Conservation (phyloP, 1,140 invertebrate species). For the Asbolus verrucosus region DNA sequence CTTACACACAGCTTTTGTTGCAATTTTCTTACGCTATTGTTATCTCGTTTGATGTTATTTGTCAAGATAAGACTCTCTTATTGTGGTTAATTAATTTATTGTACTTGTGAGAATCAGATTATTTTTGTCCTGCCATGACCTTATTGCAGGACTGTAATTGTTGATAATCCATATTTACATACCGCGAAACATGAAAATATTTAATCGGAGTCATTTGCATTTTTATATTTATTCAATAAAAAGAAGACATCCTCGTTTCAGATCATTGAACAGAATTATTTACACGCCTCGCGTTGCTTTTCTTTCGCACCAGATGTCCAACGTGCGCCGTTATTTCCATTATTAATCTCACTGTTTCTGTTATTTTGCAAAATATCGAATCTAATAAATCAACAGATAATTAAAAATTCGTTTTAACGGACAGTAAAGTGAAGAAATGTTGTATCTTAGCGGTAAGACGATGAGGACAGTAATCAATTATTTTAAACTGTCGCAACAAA, state of each 20-base stretch:
- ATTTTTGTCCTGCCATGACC: conserved; percentile 12
- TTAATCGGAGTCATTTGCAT: conserved; percentile 19
- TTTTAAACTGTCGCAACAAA: conserved; percentile 36
- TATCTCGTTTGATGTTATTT: conserved; percentile 17
- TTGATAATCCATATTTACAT: conserved; percentile 19
- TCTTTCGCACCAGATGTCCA: conserved; percentile 23
- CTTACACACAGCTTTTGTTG: conserved; percentile 16
- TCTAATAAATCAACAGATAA: too few relatives aligned
- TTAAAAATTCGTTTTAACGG: too few relatives aligned
- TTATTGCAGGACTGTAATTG: conserved; percentile 9
- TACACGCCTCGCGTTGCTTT: not conserved
- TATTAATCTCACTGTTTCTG: not conserved
- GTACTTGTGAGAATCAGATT: not conserved
- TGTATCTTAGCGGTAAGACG: too few relatives aligned
- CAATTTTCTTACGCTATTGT: conserved; percentile 6
- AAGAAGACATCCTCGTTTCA: not conserved
- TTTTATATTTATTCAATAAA: not conserved
- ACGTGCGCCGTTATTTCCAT: not conserved
- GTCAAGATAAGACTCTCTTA: conserved; percentile 15
- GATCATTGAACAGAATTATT: conserved; percentile 1
- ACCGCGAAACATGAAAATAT: conserved; percentile 2
- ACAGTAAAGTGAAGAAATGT: too few relatives aligned
- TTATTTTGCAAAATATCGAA: not conserved
- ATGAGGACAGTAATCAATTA: too few relatives aligned
- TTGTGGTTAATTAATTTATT: conserved; percentile 26